Base-by-base conservation (phyloP, 1,140 invertebrate genomes). In the Sarcophaga peregrina region DNA sequence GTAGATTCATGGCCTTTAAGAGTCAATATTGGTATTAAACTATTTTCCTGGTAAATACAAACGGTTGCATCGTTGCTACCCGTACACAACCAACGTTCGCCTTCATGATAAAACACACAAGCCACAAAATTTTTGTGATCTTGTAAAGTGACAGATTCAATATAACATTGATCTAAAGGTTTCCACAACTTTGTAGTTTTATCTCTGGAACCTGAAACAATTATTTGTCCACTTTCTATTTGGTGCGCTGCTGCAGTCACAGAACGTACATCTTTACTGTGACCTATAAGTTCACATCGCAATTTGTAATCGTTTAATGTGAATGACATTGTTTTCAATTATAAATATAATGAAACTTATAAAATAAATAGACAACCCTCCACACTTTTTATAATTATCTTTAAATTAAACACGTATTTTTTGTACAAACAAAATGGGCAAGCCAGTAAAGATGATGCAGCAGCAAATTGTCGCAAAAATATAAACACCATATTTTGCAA, bases 31-130 rank as follows among this genome's bases (percentile, higher is more conserved):
- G 94, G 93, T 74, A 94, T 91, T 68, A 90, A 91, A 76, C 93
- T 92, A 54, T 92, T 92, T 10, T 93, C 88, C 82, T 93, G 92
- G 89, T 96, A 98, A 13, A 95, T 93, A 84, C 95, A 93, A 86
- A 99, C 97, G 1, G 93, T 93, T 78, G 93, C 94, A 90, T 99
- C 97, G 91, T 98, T 96, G 85, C 97, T 96, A 10, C 97, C 97
- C 47, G 97, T 98, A 82, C 88, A 90, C 4, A 97, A 91, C 85
- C 98, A 95, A 4, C 96, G 88, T 20, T 97, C 97, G 48, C 94
- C 92, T 8, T 95, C 95, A 84, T 97, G 87, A 85, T 94, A 94
- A 87, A 94, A 95, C 0, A 98, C 94, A 85, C 94, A 94, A 3
- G 94, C 95, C 0, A 98, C 95, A 91, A 97, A 98, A 87, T 97